These are phyloP conservation scores for Apodemia zela DNA, from an alignment of 2,888 invertebrate genomes.

Conservation along the genomic window DNA sequence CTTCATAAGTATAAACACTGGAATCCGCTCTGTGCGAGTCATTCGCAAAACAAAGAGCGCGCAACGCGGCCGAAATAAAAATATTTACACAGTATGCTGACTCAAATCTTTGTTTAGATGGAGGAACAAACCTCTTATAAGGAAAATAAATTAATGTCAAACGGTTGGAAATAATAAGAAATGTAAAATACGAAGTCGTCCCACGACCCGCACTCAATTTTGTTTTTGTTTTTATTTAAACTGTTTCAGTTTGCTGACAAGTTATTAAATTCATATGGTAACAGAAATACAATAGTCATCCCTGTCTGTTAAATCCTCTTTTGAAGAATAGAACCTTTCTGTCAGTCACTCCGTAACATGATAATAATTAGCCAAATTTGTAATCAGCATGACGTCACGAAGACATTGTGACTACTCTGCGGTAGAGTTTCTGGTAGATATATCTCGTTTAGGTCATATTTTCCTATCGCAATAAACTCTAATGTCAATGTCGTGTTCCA, in stretches of 20 bases:
- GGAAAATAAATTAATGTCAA: conserved; percentile 65
- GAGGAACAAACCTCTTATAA: conserved; percentile 58
- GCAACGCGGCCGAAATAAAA: conserved; percentile 65
- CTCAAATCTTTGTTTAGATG: conserved; percentile 70
- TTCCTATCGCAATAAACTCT: too few species aligned
- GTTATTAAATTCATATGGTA: background rate
- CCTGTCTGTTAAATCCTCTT: too few species aligned
- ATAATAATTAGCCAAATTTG: too few species aligned
- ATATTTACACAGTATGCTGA: conserved; percentile 73
- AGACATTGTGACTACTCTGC: too few species aligned
- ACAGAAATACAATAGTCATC: background rate
- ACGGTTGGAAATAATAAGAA: conserved; percentile 35
- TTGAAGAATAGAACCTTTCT: too few species aligned
- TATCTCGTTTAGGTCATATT: too few species aligned
- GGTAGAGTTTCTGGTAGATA: too few species aligned
- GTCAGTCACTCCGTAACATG: too few species aligned
- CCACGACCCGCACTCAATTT: background rate
- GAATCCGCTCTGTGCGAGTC: conserved; percentile 45
- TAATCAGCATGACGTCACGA: too few species aligned
- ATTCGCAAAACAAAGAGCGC: conserved; percentile 75
- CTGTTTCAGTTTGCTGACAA: conserved; percentile 18
- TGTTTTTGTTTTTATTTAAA: background rate
- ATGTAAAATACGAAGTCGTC: conserved; percentile 14
- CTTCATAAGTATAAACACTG: conserved; percentile 59
- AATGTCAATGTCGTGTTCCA: too few species aligned